phyloP scores from a whole-genome alignment of 2,797 vertebrate genomes.

The Streptopelia turtur region DNA sequence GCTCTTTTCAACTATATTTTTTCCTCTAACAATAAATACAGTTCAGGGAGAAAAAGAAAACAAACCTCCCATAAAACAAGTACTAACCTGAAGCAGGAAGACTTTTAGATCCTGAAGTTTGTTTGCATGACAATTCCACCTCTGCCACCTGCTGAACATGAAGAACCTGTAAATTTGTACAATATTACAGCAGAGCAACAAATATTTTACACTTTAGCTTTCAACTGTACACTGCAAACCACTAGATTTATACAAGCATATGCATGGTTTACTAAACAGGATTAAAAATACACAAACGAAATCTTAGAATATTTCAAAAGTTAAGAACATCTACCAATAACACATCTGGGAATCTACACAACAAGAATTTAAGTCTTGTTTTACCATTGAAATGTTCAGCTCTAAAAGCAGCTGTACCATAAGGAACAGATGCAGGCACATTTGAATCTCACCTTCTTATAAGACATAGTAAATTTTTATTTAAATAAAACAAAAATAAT shows the following conservation, averaged over 20 bases:
- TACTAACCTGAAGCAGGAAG: constrained; percentile 51
- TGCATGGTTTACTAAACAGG: background rate
- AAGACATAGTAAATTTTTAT: background rate
- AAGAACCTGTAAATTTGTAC: constrained; percentile 73
- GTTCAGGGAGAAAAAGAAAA: background rate
- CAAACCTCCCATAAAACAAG: background rate
- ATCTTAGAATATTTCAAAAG: background rate
- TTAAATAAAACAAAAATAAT: background rate
- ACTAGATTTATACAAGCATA: rapidly evolving
- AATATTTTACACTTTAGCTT: background rate
- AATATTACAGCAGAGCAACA: constrained; percentile 52
- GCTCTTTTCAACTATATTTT: background rate
- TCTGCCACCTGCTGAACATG: constrained; percentile 73
- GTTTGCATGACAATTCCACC: constrained; percentile 8
- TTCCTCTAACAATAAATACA: background rate
- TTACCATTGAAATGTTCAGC: background rate
- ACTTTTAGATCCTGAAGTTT: constrained; percentile 33
- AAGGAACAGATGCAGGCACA: background rate
- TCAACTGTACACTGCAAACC: background rate
- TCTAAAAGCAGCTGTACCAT: background rate
- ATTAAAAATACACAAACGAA: background rate
- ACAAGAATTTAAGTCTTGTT: background rate
- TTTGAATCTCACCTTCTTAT: background rate
- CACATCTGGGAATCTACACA: rapidly evolving
- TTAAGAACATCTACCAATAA: background rate